Percentiles rank a stretch among this genome's conserved stretches.
Evolutionary conservation across 2,888 invertebrate species (phyloP).

Genomic region (Blera fallax): DNA sequence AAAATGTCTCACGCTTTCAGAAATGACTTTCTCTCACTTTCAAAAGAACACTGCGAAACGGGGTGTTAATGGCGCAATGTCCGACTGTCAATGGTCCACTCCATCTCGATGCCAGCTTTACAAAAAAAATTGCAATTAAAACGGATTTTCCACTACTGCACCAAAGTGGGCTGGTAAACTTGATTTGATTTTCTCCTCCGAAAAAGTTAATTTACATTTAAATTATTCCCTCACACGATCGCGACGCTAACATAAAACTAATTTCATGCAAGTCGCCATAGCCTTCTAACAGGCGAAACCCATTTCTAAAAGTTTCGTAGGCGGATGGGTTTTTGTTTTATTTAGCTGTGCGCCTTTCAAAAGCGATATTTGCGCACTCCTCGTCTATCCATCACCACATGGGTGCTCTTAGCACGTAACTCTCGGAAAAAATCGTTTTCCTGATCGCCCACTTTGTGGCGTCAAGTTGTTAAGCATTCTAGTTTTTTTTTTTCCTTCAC

Average conservation of each 20-base stretch:
- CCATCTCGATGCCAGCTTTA: too few species aligned
- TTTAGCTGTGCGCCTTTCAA: not conserved
- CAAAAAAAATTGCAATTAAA: too few species aligned
- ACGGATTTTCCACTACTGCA: too few species aligned
- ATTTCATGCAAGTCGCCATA: not conserved
- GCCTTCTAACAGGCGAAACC: not conserved
- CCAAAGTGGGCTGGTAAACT: too few species aligned
- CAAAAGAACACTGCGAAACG: too few species aligned
- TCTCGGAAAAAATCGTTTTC: conserved; percentile 5
- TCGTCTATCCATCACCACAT: not conserved
- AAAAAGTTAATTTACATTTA: not conserved
- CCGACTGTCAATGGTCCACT: too few species aligned
- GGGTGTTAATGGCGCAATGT: too few species aligned
- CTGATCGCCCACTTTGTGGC: conserved; percentile 44
- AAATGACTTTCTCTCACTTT: too few species aligned
- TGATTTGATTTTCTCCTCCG: not conserved
- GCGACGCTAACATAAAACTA: too few species aligned
- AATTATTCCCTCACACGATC: not conserved
- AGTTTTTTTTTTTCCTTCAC: not conserved
- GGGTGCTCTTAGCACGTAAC: not conserved
- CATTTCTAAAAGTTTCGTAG: not conserved
- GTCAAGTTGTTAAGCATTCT: conserved; percentile 30
- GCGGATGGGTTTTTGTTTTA: not conserved
- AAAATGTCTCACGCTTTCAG: too few species aligned
- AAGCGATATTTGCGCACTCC: conserved; percentile 6